Conservation (phyloP, 2,888 invertebrate genomes). For the Morpho deidamia region DNA sequence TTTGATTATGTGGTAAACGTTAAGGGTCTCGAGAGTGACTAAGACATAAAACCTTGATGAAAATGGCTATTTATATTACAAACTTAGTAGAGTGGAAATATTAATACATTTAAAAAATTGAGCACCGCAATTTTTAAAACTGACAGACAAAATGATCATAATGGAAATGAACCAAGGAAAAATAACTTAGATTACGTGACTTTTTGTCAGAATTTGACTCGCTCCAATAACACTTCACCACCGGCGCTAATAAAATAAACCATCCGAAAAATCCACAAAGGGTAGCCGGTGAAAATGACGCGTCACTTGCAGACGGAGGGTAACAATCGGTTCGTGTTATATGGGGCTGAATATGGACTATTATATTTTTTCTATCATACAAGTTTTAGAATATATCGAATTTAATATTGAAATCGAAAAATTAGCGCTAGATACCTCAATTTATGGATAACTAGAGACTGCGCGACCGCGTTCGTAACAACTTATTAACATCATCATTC, state of each 20-base stretch:
- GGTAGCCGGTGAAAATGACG: slow-evolving; percentile 41
- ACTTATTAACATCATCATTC: no score
- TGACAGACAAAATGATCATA: neutral
- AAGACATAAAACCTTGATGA: no score
- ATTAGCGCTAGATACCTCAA: neutral
- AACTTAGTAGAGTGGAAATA: no score
- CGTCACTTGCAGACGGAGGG: slow-evolving; percentile 42
- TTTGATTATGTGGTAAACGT: no score
- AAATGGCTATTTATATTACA: no score
- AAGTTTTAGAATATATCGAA: neutral
- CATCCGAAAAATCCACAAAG: slow-evolving; percentile 32
- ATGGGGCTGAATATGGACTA: slow-evolving; percentile 3
- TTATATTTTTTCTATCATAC: neutral
- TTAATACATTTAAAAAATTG: no score
- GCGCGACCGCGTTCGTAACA: no score
- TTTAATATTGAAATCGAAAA: neutral
- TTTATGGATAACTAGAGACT: no score
- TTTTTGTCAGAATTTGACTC: slow-evolving; percentile 7
- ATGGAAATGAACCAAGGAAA: neutral
- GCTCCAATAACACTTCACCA: slow-evolving; percentile 18
- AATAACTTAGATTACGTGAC: neutral
- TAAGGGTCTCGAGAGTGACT: no score
- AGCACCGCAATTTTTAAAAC: no score
- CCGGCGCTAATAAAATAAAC: slow-evolving; percentile 26
- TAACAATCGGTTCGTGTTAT: slow-evolving; percentile 12